Conservation (phyloP, 1,140 invertebrate genomes). For the Parasteatoda tepidariorum region DNA sequence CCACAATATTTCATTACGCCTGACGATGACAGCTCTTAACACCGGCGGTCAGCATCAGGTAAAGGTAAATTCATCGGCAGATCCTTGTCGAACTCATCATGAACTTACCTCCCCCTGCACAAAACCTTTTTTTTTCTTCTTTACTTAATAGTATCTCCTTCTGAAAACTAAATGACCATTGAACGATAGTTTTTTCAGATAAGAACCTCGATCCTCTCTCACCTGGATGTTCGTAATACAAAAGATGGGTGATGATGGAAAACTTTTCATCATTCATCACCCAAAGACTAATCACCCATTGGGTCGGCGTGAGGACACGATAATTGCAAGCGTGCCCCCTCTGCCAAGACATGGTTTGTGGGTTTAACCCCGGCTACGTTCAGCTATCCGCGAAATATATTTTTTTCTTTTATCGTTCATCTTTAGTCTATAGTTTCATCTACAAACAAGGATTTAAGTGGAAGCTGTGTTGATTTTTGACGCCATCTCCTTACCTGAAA, state of each 20-base stretch:
- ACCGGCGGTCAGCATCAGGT: neutral
- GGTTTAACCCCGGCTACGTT: constrained; percentile 27
- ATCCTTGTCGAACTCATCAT: constrained; percentile 2
- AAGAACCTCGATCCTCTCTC: constrained; percentile 5
- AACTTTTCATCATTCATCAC: constrained; percentile 12
- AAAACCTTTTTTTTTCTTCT: neutral
- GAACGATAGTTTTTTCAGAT: neutral
- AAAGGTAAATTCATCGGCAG: neutral
- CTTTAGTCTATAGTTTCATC: too few species aligned
- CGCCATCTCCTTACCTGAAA: neutral
- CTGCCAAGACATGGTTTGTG: neutral
- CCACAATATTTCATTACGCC: neutral
- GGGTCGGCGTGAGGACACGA: constrained; percentile 14
- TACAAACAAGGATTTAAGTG: neutral
- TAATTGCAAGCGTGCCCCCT: constrained; percentile 6
- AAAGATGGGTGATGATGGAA: neutral
- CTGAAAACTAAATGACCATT: neutral
- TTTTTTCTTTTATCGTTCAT: too few species aligned
- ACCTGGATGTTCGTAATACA: neutral
- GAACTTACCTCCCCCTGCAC: neutral
- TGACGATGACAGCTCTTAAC: neutral
- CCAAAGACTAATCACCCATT: constrained; percentile 24
- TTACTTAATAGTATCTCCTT: neutral
- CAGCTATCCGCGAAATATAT: too few species aligned
- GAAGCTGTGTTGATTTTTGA: neutral